phyloP scores from a whole-genome alignment of 1,140 invertebrate genomes.

The Meloidogyne floridensis region DNA sequence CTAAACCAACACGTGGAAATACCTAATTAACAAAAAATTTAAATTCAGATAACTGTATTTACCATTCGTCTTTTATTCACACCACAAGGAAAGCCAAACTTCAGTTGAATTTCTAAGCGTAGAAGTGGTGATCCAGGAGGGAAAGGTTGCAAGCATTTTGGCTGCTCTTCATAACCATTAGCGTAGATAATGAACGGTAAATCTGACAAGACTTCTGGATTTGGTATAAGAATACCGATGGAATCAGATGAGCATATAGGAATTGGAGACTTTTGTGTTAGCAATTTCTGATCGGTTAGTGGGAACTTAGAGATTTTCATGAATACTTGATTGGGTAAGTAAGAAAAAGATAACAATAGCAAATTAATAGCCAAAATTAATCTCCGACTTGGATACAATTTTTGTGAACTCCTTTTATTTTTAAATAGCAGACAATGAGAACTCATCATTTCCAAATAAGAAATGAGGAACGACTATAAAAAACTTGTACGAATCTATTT shows the following conservation, averaged over 20 bases:
- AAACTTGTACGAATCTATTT: not conserved
- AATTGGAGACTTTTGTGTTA: not conserved
- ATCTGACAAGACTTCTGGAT: not conserved
- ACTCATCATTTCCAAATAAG: not conserved
- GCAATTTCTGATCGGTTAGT: not conserved
- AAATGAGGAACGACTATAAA: not conserved
- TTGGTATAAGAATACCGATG: slow-evolving; percentile 23
- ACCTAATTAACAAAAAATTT: not conserved
- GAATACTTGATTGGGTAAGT: not conserved
- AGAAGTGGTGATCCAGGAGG: slow-evolving; percentile 19
- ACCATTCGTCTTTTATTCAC: slow-evolving; percentile 20
- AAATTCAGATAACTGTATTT: not conserved
- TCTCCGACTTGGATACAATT: not conserved
- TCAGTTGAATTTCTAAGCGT: slow-evolving; percentile 24
- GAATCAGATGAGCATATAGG: slow-evolving; percentile 14
- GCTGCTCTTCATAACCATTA: slow-evolving; percentile 9
- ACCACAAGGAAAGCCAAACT: slow-evolving; percentile 24
- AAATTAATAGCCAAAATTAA: not conserved
- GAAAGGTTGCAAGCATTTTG: slow-evolving; percentile 15
- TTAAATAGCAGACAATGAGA: not conserved
- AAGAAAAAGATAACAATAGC: not conserved
- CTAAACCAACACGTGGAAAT: slow-evolving; percentile 17
- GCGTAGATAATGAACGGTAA: slow-evolving; percentile 15
- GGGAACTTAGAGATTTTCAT: not conserved
- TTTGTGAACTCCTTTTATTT: not conserved